phyloP scores from a whole-genome alignment of 1,140 invertebrate species.

The Penaeus japonicus region DNA sequence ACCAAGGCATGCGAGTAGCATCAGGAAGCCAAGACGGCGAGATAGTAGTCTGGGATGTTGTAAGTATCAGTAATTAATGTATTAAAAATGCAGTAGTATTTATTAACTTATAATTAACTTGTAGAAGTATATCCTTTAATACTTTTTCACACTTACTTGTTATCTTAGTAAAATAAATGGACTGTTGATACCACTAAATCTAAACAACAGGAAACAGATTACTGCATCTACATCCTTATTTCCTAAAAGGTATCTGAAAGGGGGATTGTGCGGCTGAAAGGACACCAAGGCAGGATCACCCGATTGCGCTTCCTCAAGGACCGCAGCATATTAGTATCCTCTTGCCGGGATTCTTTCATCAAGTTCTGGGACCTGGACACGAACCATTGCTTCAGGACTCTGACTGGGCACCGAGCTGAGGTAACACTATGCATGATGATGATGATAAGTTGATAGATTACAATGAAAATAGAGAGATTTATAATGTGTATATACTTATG shows the following conservation, averaged over 20 bases:
- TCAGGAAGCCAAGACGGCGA: conserved; percentile 79
- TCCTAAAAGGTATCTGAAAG: conserved; percentile 49
- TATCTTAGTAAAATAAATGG: not conserved
- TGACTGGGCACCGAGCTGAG: conserved; percentile 71
- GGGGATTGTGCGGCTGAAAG: conserved; percentile 74
- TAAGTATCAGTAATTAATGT: conserved; percentile 67
- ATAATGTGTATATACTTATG: too few species aligned
- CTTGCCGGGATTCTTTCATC: conserved; percentile 92
- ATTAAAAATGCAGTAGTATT: not conserved
- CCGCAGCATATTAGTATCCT: conserved; percentile 81
- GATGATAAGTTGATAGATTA: not conserved
- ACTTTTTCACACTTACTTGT: not conserved
- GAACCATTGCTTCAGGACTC: conserved; percentile 94
- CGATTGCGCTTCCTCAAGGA: conserved; percentile 80
- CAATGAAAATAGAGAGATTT: not conserved
- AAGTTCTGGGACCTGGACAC: conserved; percentile 98
- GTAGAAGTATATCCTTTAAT: not conserved
- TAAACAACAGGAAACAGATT: not conserved
- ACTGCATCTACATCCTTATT: not conserved
- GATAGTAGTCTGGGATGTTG: conserved; percentile 93
- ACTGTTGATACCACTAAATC: not conserved
- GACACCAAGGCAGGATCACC: conserved; percentile 93
- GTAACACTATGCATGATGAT: conserved; percentile 60
- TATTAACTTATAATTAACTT: not conserved
- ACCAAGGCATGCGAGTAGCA: conserved; percentile 57